A percentile compares a stretch with the other conserved stretches of the same genome.
These are phyloP conservation scores for Kryphioiulus occultus DNA, from an alignment of 2,888 invertebrate species.

Conservation along the genomic window DNA sequence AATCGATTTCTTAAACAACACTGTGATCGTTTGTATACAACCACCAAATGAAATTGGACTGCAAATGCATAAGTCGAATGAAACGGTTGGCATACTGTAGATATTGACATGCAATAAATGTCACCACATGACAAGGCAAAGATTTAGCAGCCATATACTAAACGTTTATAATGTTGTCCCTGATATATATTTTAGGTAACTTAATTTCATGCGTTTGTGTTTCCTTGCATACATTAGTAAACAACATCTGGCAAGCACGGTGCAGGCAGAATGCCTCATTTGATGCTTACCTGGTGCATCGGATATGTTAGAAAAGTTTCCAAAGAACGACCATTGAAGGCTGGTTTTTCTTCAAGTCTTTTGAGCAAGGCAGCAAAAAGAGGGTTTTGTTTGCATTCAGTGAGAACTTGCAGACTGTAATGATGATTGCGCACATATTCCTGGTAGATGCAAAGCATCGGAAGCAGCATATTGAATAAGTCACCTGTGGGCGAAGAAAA, in stretches of 20 bases:
- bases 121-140: background rate
- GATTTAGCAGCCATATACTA: too few relatives aligned
- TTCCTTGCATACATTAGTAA: background rate
- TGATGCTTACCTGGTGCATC: slow-evolving; percentile 82
- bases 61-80: too few relatives aligned
- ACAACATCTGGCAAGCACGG: too few relatives aligned
- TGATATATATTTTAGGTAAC: too few relatives aligned
- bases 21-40: too few relatives aligned
- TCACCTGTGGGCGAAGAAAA: slow-evolving; percentile 72
- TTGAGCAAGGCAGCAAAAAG: slow-evolving; percentile 79
- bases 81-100: too few relatives aligned
- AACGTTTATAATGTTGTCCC: too few relatives aligned
- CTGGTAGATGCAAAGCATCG: slow-evolving; percentile 94
- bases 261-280: too few relatives aligned
- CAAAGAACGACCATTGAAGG: slow-evolving; percentile 82
- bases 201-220: background rate
- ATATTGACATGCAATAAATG: background rate
- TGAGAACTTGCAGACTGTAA: slow-evolving; percentile 88
- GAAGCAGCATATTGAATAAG: slow-evolving; percentile 91
- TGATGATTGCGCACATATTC: slow-evolving; percentile 95
- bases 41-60: too few relatives aligned
- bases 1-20: too few relatives aligned
- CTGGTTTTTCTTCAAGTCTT: slow-evolving; percentile 82
- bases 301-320: slow-evolving; percentile 92
- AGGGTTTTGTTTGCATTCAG: slow-evolving; percentile 87